Evolutionary conservation across 2,888 invertebrate species (phyloP).

Genomic region (Schrankia costaestrigalis): DNA sequence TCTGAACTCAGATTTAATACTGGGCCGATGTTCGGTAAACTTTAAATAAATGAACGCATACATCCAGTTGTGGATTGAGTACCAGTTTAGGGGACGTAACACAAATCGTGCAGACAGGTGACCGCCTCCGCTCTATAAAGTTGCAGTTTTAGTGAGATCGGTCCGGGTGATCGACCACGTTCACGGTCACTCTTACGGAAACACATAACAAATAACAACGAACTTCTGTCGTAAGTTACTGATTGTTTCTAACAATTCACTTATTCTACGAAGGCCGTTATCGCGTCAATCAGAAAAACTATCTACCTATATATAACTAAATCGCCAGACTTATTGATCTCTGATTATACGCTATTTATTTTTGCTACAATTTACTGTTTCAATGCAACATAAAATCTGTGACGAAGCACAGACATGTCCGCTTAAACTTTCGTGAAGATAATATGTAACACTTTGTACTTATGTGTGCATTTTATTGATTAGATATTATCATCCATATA

Average conservation of each 20-base stretch:
- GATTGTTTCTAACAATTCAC: no score
- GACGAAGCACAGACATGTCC: slow-evolving; percentile 48
- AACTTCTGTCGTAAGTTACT: no score
- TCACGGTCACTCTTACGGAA: slow-evolving; percentile 56
- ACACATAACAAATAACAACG: slow-evolving; percentile 39
- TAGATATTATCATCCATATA: no score
- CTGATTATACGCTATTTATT: no score
- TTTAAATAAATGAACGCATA: slow-evolving; percentile 37
- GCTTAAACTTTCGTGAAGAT: slow-evolving; percentile 34
- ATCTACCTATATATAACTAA: slow-evolving; percentile 54
- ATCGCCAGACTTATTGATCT: no score
- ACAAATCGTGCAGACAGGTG: slow-evolving; percentile 59
- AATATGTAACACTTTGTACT: slow-evolving; percentile 6
- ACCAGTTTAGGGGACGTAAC: slow-evolving; percentile 45
- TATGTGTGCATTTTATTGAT: no score
- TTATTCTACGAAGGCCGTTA: no score
- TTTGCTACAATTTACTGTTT: slow-evolving; percentile 57
- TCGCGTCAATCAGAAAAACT: no score
- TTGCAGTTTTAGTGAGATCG: slow-evolving; percentile 53
- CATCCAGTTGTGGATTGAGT: slow-evolving; percentile 53
- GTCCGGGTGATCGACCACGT: slow-evolving; percentile 69
- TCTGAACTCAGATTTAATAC: no score
- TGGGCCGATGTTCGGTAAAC: no score
- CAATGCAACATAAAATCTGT: slow-evolving; percentile 53
- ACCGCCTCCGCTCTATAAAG: slow-evolving; percentile 69